A percentile compares a stretch with the other conserved stretches of the same genome.
These are phyloP conservation scores for Diorhabda elongata DNA, from an alignment of 1,140 invertebrate genomes.

Conservation along the genomic window DNA sequence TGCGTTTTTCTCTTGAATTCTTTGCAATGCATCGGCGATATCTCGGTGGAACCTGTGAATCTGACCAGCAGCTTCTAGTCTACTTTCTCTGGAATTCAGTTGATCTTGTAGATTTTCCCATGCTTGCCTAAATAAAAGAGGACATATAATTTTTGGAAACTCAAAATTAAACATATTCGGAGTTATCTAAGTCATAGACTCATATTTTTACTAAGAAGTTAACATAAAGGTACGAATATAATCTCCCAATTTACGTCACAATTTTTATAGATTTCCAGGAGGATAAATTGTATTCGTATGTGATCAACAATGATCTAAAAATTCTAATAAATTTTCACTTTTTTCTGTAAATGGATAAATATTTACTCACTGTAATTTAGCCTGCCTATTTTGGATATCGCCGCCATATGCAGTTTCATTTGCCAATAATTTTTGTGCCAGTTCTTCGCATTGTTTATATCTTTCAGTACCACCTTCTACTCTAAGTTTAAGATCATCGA, in stretches of 20 bases:
- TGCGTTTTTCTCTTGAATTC: conserved; percentile 85
- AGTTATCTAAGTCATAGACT: too few species aligned
- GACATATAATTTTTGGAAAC: too few species aligned
- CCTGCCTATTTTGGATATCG: conserved; percentile 83
- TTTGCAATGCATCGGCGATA: conserved; percentile 84
- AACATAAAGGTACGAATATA: too few species aligned
- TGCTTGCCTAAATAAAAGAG: conserved; percentile 56
- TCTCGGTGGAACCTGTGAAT: conserved; percentile 96
- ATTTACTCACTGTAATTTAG: conserved; percentile 73
- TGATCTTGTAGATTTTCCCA: conserved; percentile 87
- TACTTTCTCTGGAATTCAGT: conserved; percentile 78
- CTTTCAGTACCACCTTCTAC: conserved; percentile 88
- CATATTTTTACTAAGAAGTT: too few species aligned
- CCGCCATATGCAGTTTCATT: conserved; percentile 84
- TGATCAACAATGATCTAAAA: neutral
- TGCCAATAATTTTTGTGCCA: conserved; percentile 84
- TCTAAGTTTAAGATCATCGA: conserved; percentile 90
- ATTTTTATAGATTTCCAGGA: neutral
- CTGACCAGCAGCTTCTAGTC: conserved; percentile 87
- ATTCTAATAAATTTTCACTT: neutral
- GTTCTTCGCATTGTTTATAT: conserved; percentile 87
- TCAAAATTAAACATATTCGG: too few species aligned
- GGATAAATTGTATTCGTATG: too few species aligned
- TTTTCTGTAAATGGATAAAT: neutral
- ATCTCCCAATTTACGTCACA: neutral